Conservation (phyloP, 2,113 vertebrate species). For the Prinia subflava region DNA sequence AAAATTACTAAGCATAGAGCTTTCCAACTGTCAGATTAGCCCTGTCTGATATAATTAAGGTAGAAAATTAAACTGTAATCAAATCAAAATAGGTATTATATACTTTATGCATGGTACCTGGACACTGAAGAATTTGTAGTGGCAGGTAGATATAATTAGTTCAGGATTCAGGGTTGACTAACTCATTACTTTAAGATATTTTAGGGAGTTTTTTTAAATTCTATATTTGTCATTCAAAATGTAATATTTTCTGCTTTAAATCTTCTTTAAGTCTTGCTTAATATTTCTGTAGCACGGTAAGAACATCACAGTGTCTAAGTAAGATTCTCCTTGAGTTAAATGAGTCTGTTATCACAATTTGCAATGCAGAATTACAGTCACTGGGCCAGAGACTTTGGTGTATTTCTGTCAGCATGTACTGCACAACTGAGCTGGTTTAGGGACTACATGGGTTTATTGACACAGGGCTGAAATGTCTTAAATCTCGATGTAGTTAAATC, state of each 20-base stretch:
- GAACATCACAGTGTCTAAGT: not conserved
- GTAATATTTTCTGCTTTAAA: constrained; percentile 6
- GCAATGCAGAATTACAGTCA: constrained; percentile 13
- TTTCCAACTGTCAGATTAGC: constrained; percentile 45
- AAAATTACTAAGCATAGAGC: not conserved
- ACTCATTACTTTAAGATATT: not conserved
- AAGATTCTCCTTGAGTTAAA: not conserved
- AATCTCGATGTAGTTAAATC: not conserved
- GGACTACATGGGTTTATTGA: not conserved
- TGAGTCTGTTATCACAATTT: constrained; percentile 1
- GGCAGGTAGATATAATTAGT: not conserved
- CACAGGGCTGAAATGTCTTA: not conserved
- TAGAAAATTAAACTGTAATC: constrained; percentile 32
- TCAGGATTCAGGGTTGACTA: not conserved
- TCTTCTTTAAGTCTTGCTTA: constrained; percentile 4
- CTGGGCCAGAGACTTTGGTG: not conserved
- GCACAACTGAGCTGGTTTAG: not conserved
- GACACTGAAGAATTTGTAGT: not conserved
- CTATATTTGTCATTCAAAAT: not conserved
- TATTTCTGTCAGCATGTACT: not conserved
- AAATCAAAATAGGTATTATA: constrained; percentile 3
- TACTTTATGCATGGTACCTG: not conserved
- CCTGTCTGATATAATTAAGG: not conserved
- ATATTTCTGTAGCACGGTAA: not conserved
- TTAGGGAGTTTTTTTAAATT: not conserved